Conservation (phyloP, 2,888 invertebrate genomes). For the Caenorhabditis becei region DNA sequence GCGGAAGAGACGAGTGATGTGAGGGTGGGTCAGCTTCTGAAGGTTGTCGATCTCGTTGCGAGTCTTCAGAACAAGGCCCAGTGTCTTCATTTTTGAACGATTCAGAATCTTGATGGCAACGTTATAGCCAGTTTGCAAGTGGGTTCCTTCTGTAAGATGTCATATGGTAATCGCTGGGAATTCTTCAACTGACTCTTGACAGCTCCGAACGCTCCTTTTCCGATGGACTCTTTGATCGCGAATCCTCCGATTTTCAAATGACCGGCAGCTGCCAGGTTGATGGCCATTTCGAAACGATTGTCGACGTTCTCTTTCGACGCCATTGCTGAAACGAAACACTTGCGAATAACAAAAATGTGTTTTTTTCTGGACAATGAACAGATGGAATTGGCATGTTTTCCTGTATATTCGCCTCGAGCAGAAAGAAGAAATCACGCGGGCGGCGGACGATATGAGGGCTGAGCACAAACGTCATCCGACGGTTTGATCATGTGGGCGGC, state of each 20-base stretch:
- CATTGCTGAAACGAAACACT: neutral
- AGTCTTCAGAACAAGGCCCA: constrained; percentile 99
- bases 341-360: neutral
- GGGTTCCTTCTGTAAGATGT: constrained; percentile 89
- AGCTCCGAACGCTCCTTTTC: constrained; percentile 99
- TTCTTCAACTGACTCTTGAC: constrained; percentile 85
- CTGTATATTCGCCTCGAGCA: too few relatives aligned
- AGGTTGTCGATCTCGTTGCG: constrained; percentile 98
- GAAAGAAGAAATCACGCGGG: neutral
- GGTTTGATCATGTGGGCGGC: too few relatives aligned
- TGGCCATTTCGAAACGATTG: constrained; percentile 30
- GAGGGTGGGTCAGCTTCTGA: constrained; percentile 97
- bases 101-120: constrained; percentile 99
- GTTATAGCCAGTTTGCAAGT: constrained; percentile 96
- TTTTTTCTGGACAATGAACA: neutral
- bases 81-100: constrained; percentile 96
- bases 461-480: too few relatives aligned
- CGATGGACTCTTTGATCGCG: constrained; percentile 92
- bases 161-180: neutral
- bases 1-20: constrained; percentile 96
- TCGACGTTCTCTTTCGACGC: neutral
- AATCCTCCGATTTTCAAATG: constrained; percentile 90
- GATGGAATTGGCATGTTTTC: neutral
- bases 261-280: constrained; percentile 29
- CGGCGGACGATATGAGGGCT: neutral